Evolutionary conservation across 2,113 vertebrate species (phyloP).

Genomic region (Cnemophilus loriae): DNA sequence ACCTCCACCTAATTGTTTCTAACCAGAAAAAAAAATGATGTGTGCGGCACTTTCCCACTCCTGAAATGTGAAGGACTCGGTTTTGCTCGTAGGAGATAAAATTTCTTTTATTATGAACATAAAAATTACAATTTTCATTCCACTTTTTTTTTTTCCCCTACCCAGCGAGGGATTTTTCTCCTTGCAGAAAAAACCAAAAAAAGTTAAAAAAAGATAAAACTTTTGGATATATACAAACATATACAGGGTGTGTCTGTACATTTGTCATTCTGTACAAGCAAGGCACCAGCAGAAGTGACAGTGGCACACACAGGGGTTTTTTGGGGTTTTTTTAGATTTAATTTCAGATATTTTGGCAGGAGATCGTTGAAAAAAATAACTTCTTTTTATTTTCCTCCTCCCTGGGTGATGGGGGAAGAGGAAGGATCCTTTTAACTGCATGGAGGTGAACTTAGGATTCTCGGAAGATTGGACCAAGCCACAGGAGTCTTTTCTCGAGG

Average conservation of each 20-base stretch:
- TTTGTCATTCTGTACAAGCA: constrained; percentile 21
- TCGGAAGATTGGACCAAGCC: not conserved
- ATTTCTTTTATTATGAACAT: constrained; percentile 44
- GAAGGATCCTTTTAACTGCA: not conserved
- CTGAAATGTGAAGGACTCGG: not conserved
- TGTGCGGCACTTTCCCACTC: not conserved
- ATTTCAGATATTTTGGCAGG: not conserved
- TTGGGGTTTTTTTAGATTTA: not conserved
- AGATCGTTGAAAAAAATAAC: not conserved
- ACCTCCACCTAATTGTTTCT: not conserved
- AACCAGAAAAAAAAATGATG: not conserved
- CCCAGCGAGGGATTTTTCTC: not conserved
- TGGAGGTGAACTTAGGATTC: not conserved
- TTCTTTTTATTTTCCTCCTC: not conserved
- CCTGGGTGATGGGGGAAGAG: not conserved
- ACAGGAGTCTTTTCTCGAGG: not conserved
- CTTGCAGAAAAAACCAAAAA: not conserved
- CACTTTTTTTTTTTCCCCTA: not conserved
- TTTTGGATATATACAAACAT: constrained; percentile 6
- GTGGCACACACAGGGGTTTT: not conserved
- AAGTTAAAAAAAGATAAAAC: constrained; percentile 11
- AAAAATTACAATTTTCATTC: not conserved
- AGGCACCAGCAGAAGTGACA: constrained; percentile 25
- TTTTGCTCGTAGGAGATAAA: not conserved
- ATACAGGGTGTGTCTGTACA: constrained; percentile 32